phyloP scores from a whole-genome alignment of 2,888 invertebrate species.

The Ditylenchus weischeri region DNA sequence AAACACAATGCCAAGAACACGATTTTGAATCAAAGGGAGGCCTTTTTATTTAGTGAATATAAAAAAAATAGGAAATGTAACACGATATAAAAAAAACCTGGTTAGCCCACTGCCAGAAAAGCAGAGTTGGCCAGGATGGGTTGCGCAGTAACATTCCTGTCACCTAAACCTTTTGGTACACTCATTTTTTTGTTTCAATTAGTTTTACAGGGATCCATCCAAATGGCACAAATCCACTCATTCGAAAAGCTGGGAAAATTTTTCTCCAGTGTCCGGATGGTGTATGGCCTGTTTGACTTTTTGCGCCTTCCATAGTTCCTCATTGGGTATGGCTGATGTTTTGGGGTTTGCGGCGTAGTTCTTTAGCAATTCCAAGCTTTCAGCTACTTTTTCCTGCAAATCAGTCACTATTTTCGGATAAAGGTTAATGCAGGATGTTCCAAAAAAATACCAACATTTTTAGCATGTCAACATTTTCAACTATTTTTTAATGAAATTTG shows the following conservation, averaged over 20 bases:
- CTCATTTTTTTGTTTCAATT: neutral
- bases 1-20: too few relatives aligned
- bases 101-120: slow-evolving; percentile 63
- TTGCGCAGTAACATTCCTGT: slow-evolving; percentile 63
- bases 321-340: slow-evolving; percentile 51
- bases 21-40: too few relatives aligned
- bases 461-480: too few relatives aligned
- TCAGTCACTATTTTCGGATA: neutral
- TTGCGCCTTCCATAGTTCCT: slow-evolving; percentile 63
- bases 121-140: slow-evolving; percentile 59
- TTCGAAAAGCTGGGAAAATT: slow-evolving; percentile 63
- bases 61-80: too few relatives aligned
- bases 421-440: neutral
- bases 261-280: slow-evolving; percentile 61
- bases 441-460: too few relatives aligned
- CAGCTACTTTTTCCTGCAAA: slow-evolving; percentile 57
- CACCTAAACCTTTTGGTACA: slow-evolving; percentile 48
- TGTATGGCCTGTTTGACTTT: slow-evolving; percentile 61
- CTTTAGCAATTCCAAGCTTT: slow-evolving; percentile 59
- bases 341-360: slow-evolving; percentile 54
- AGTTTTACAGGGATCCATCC: slow-evolving; percentile 61
- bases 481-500: too few relatives aligned
- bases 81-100: too few relatives aligned
- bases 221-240: slow-evolving; percentile 64
- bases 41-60: too few relatives aligned